A percentile compares a stretch with the other conserved stretches of the same genome.
These are phyloP conservation scores for Philereme vetulata DNA, from an alignment of 2,888 invertebrate species.

Conservation along the genomic window DNA sequence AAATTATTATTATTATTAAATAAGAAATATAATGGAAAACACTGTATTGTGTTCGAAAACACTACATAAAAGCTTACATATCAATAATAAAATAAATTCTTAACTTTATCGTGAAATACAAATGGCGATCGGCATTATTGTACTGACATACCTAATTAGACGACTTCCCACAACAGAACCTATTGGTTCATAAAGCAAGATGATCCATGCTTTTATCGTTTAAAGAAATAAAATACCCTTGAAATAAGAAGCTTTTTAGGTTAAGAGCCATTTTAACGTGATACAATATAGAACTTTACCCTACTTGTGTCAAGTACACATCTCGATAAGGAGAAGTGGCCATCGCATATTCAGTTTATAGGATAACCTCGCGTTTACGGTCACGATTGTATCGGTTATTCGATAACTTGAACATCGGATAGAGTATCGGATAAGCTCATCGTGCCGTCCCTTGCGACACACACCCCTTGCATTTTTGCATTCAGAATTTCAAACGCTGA, in stretches of 20 bases:
- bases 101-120: no score
- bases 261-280: constrained; percentile 28
- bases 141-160: no score
- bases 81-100: no score
- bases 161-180: no score
- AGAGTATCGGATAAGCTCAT: constrained; percentile 35
- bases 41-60: no score
- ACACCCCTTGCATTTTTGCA: constrained; percentile 64
- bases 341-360: constrained; percentile 30
- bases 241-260: constrained; percentile 17
- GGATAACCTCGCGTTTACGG: constrained; percentile 32
- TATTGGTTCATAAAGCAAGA: no score
- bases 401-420: constrained; percentile 31
- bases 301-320: constrained; percentile 38
- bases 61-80: no score
- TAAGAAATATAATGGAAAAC: no score
- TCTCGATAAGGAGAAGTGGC: constrained; percentile 28
- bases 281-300: constrained; percentile 35
- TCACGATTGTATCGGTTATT: constrained; percentile 35
- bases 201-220: not conserved
- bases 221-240: constrained; percentile 14
- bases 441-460: constrained; percentile 40
- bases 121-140: no score
- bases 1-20: no score
- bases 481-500: constrained; percentile 71